Evolutionary conservation across 2,113 vertebrate genomes (phyloP).

Genomic region (Rhegmatorhina hoffmannsi): DNA sequence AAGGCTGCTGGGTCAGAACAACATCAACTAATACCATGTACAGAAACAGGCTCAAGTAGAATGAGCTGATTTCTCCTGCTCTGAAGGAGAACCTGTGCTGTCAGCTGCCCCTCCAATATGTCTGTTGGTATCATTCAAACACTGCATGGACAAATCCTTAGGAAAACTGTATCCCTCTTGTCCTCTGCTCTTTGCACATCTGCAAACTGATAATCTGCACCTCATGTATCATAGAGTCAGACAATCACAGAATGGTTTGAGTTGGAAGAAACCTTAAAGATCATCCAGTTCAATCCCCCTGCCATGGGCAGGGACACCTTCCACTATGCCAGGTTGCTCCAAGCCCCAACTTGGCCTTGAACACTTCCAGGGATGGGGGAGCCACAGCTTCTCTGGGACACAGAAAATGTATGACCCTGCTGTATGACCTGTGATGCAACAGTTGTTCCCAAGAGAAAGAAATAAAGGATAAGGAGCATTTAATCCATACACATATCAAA

Average conservation of each 20-base stretch:
- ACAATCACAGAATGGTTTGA: neutral
- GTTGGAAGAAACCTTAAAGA: neutral
- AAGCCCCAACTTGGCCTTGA: neutral
- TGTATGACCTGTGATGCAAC: neutral
- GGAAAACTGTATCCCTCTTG: neutral
- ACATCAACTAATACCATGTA: neutral
- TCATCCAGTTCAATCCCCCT: neutral
- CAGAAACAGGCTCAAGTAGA: neutral
- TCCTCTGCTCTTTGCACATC: neutral
- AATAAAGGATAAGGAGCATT: neutral
- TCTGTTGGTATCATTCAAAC: neutral
- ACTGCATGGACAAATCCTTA: rapidly evolving
- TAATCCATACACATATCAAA: neutral
- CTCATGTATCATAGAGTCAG: neutral
- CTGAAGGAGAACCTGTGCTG: neutral
- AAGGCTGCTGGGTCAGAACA: conserved; percentile 29
- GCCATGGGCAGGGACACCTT: too few species aligned
- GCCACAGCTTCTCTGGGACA: neutral
- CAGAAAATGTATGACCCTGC: neutral
- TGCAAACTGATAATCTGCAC: neutral
- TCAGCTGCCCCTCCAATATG: neutral
- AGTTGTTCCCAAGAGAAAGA: neutral
- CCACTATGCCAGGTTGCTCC: neutral
- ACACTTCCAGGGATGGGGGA: neutral
- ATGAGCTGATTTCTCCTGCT: neutral